Base-by-base conservation (phyloP, 2,888 invertebrate genomes). In the Lordiphosa andalusiaca region DNA sequence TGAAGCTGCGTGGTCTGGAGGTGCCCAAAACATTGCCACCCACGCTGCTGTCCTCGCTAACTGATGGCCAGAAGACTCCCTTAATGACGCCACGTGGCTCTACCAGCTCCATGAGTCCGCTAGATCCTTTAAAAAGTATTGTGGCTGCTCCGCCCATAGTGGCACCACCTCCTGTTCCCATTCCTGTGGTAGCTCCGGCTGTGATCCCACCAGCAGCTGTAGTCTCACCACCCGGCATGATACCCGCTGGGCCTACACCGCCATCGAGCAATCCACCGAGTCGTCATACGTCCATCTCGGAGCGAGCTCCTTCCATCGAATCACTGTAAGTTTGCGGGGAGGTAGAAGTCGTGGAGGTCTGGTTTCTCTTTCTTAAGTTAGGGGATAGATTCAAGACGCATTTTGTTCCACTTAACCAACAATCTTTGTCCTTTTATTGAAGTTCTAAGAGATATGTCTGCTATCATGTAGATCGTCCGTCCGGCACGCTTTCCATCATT, bases 1-100 rank as follows among this genome's bases (percentile, higher is more conserved):
- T 98, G 66, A 98, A 98, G 90, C 91, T 99, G 10, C 94, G 97
- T 53, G 97, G 98, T 3, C 93, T 95, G 83, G 97, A 98, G 87
- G 92, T 99, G 51, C 99, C 99, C 0, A 94, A 95, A 86, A 91
- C 91, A 2, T 91, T 99, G 72, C 99, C 99, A 12, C 94, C 94
- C 3, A 91, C 93, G 6, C 85, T 96, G 6, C 86, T 95, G 9
- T 91, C 93, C 5, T 95, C 95, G 0, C 88, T 95, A 6, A 50
- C 53, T 35, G 58, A 60, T 35, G 62, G 51, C 5, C 65, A 92
- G 91, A 86, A 78, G 25, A 89, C 86, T 46, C 90, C 89, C 35
- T 85, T 75, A 9, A 67, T 88, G 72, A 88, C 88, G 44, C 89
- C 88, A 40, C 88, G 89, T 21, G 85, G 86, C 4, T 75, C 83